phyloP scores from a whole-genome alignment of 2,888 invertebrate genomes.

The Agonopterix arenella region DNA sequence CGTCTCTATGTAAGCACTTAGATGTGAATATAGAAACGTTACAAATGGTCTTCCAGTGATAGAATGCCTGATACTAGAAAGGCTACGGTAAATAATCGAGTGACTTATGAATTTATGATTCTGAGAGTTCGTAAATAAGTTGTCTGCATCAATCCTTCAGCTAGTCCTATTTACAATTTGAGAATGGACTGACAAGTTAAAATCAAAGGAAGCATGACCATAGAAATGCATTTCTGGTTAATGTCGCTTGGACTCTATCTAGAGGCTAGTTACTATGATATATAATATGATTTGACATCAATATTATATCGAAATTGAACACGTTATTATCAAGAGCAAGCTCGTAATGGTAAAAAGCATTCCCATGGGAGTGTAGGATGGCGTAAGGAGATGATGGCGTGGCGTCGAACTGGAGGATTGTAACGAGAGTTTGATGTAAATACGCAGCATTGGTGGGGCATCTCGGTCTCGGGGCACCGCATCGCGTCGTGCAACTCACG shows the following conservation, averaged over 20 bases:
- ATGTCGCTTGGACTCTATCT: too few species aligned
- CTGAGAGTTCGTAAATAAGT: neutral
- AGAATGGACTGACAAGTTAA: too few species aligned
- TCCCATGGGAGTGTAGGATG: conserved; percentile 26
- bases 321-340: neutral
- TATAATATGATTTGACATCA: too few species aligned
- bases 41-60: conserved; percentile 4
- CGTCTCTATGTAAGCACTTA: conserved; percentile 31
- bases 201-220: neutral
- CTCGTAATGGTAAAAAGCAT: conserved; percentile 13
- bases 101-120: neutral
- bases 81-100: too few species aligned
- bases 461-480: conserved; percentile 8
- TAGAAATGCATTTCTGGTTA: neutral
- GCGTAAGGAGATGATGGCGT: conserved; percentile 3
- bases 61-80: neutral
- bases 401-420: conserved; percentile 30
- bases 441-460: conserved; percentile 23
- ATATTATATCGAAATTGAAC: too few species aligned
- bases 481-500: conserved; percentile 30
- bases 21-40: conserved; percentile 16
- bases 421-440: conserved; percentile 69
- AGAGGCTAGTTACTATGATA: too few species aligned
- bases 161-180: too few species aligned
- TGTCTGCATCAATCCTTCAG: too few species aligned